Percentiles rank a stretch among this genome's conserved stretches.
These are phyloP conservation scores for Popillia japonica DNA, from an alignment of 1,140 invertebrate species.

Conservation along the genomic window DNA sequence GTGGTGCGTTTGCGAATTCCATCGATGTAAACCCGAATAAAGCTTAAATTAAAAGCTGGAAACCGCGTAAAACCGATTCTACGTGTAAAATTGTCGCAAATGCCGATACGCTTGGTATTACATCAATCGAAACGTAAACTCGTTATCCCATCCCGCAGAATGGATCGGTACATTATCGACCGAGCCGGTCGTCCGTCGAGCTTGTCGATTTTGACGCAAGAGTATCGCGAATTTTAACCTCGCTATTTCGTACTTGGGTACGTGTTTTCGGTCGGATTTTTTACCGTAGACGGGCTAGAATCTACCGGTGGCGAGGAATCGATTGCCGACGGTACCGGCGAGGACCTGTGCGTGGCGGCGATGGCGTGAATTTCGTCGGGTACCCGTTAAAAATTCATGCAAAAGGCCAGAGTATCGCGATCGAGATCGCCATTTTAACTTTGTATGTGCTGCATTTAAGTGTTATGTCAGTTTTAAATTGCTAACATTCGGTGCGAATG, in stretches of 20 bases:
- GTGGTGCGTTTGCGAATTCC: not conserved
- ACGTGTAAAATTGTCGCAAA: too few relatives aligned
- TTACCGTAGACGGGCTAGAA: not conserved
- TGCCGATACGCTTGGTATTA: too few relatives aligned
- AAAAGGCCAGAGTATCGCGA: not conserved
- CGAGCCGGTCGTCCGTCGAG: slow-evolving; percentile 6
- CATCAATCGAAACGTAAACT: not conserved
- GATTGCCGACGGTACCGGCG: not conserved
- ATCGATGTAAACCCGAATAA: not conserved
- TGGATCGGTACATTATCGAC: slow-evolving; percentile 27
- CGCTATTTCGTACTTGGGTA: not conserved
- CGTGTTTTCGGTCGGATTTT: slow-evolving; percentile 27
- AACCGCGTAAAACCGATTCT: not conserved
- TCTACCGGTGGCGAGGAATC: not conserved
- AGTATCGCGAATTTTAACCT: slow-evolving; percentile 26
- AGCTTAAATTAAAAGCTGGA: not conserved
- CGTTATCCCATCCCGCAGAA: not conserved
- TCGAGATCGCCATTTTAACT: slow-evolving; percentile 25
- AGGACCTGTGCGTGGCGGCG: slow-evolving; percentile 5
- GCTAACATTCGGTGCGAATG: slow-evolving; percentile 20
- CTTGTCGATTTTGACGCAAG: slow-evolving; percentile 21
- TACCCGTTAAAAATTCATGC: slow-evolving; percentile 13
- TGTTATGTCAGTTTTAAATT: slow-evolving; percentile 27
- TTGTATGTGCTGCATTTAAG: slow-evolving; percentile 15
- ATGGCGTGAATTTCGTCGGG: not conserved